A percentile compares a stretch with the other conserved stretches of the same genome.
Evolutionary conservation across 2,113 vertebrate genomes (phyloP).

Genomic region (Pterocles burchelli): DNA sequence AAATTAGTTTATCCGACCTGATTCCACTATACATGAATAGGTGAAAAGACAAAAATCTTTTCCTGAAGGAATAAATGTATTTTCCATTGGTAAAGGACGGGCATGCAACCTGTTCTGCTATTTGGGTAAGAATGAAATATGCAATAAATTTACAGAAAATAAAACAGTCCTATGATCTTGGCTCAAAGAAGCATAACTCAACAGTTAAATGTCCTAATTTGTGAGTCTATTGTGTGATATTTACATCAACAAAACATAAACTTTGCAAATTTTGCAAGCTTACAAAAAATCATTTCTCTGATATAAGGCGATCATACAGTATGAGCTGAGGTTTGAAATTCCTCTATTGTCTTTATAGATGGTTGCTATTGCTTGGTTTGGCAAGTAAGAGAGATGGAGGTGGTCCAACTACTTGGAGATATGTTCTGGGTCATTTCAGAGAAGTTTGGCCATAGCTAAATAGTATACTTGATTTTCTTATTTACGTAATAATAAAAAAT

Average conservation of each 20-base stretch:
- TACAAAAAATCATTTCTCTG: background rate
- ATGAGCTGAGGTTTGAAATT: background rate
- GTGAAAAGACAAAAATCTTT: background rate
- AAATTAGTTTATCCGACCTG: background rate
- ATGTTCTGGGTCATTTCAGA: background rate
- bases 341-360: background rate
- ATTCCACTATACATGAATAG: background rate
- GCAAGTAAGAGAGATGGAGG: background rate
- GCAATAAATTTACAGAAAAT: background rate
- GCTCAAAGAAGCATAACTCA: background rate
- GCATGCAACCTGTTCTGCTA: background rate
- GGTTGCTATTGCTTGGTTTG: background rate
- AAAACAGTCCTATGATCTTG: background rate
- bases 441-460: background rate
- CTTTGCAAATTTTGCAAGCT: background rate
- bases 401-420: background rate
- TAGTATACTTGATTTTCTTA: background rate
- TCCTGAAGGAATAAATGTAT: background rate
- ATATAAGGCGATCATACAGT: background rate
- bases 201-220: background rate
- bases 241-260: background rate
- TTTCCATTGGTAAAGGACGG: background rate
- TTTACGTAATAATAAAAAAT: background rate
- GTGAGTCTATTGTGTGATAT: background rate
- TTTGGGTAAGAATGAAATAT: background rate